Evolutionary conservation across 2,888 invertebrate species (phyloP).

Genomic region (Platycheirus albimanus): DNA sequence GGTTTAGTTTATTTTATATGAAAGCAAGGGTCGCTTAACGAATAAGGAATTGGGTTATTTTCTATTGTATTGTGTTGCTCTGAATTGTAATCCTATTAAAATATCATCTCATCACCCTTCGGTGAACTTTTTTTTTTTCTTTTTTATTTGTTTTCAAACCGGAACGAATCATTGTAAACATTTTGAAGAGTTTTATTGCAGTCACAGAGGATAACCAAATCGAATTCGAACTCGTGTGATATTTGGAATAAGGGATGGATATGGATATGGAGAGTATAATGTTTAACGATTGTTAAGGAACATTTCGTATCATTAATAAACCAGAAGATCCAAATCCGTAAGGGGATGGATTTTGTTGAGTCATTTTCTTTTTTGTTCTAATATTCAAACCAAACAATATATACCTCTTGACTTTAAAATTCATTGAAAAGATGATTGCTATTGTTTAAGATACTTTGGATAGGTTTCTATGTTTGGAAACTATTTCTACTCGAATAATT

Average conservation of each 20-base stretch:
- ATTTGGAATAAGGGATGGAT: slow-evolving; percentile 24
- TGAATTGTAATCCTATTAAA: slow-evolving; percentile 62
- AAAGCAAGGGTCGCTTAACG: neutral
- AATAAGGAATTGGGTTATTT: neutral
- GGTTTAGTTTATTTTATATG: no score
- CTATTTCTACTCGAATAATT: no score
- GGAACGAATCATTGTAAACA: slow-evolving; percentile 67
- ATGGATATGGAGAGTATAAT: no score
- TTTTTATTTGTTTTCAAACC: slow-evolving; percentile 52
- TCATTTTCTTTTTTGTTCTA: neutral
- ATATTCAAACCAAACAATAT: no score
- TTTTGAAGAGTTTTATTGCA: slow-evolving; percentile 49
- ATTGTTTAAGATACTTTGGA: no score
- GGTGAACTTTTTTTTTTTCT: slow-evolving; percentile 38
- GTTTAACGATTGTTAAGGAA: neutral
- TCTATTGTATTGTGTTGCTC: slow-evolving; percentile 5
- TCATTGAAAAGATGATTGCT: no score
- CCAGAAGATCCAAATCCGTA: no score
- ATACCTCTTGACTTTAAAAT: no score
- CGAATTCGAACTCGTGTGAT: slow-evolving; percentile 55
- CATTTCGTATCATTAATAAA: neutral
- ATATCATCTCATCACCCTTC: slow-evolving; percentile 71
- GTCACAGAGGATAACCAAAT: slow-evolving; percentile 48
- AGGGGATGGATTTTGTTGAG: neutral
- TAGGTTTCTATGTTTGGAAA: no score